Percentiles rank a stretch among this genome's conserved stretches.
Evolutionary conservation across 1,140 invertebrate genomes (phyloP).

Genomic region (Ceratosolen fusciceps): DNA sequence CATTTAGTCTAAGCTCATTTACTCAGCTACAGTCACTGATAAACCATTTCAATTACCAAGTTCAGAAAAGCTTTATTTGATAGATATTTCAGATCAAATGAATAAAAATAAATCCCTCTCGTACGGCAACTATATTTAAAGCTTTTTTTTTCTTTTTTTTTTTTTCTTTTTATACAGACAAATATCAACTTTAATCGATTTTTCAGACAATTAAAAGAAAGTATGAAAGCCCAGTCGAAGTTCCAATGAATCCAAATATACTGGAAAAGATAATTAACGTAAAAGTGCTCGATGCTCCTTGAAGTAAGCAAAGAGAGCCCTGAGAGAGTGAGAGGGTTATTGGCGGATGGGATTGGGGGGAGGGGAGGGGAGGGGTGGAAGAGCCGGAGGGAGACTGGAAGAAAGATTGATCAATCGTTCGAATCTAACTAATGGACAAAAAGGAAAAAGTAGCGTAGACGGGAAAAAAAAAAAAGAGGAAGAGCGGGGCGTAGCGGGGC

Average conservation of each 20-base stretch:
- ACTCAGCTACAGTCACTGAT: not conserved
- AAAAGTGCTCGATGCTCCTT: constrained; percentile 5
- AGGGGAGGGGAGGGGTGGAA: not conserved
- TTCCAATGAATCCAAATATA: not conserved
- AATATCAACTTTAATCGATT: constrained; percentile 2
- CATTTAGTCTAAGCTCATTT: constrained; percentile 17
- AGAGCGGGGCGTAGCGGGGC: not conserved
- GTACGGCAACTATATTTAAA: not conserved
- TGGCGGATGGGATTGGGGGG: not conserved
- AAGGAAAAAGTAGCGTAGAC: constrained; percentile 11
- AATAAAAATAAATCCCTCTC: not conserved
- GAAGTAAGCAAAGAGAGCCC: not conserved
- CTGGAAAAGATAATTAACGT: constrained; percentile 11
- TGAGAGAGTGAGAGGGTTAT: constrained; percentile 5
- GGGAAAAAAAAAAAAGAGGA: not conserved
- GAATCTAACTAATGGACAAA: constrained; percentile 29
- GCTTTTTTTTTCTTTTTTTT: no score
- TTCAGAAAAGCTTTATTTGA: not conserved
- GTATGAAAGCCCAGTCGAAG: not conserved
- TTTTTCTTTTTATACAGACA: no score
- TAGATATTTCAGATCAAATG: not conserved
- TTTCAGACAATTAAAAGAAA: not conserved
- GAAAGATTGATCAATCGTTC: constrained; percentile 42
- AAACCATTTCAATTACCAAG: not conserved
- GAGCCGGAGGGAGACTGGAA: not conserved